phyloP scores from a whole-genome alignment of 2,888 invertebrate genomes.

The Microplitis deprimator region DNA sequence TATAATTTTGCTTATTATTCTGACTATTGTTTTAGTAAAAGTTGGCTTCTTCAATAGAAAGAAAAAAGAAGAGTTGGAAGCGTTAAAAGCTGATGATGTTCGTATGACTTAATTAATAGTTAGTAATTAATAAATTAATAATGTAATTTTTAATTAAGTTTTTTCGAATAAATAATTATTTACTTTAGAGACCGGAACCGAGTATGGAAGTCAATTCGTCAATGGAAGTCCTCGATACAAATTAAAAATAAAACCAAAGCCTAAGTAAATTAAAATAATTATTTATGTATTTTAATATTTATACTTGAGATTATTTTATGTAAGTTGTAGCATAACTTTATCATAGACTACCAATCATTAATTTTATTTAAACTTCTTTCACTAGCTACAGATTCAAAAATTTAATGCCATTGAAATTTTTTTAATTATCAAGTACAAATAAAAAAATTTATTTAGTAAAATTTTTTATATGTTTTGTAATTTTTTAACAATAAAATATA shows the following conservation, averaged over 20 bases:
- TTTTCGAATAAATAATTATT: slow-evolving; percentile 6
- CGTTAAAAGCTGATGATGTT: slow-evolving; percentile 62
- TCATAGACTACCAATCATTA: too few species aligned
- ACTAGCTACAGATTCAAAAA: too few species aligned
- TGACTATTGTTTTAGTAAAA: slow-evolving; percentile 58
- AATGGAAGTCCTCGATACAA: not conserved
- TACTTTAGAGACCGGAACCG: not conserved
- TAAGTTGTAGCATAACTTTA: too few species aligned
- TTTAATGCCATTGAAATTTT: not conserved
- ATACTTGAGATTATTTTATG: too few species aligned
- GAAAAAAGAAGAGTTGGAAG: slow-evolving; percentile 58
- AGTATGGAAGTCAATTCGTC: not conserved
- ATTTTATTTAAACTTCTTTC: too few species aligned
- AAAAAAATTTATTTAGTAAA: not conserved
- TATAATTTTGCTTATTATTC: slow-evolving; percentile 57
- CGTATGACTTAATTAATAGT: slow-evolving; percentile 36
- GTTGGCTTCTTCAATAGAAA: slow-evolving; percentile 65
- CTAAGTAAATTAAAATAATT: not conserved
- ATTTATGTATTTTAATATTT: too few species aligned
- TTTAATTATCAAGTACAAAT: not conserved
- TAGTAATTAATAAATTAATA: slow-evolving; percentile 4
- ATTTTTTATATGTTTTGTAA: not conserved
- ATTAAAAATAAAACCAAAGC: not conserved
- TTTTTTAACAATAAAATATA: slow-evolving; percentile 3
- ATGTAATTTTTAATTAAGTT: slow-evolving; percentile 12